Base-by-base conservation (phyloP, 2,888 invertebrate genomes). In the Trilocha varians region DNA sequence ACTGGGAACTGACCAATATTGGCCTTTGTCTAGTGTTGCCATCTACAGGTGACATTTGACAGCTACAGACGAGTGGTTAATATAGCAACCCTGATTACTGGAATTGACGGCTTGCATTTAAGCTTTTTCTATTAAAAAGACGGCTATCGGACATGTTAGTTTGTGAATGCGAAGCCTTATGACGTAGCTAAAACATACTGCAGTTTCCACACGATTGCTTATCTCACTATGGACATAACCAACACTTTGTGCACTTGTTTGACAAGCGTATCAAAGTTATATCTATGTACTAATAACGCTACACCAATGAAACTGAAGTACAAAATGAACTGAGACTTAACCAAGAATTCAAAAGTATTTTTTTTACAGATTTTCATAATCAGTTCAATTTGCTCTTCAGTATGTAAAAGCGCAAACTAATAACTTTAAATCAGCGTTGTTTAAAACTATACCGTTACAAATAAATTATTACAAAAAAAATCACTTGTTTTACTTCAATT, bases 391-490 rank as follows among this genome's bases (percentile, higher is more conserved):
- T 16, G 38, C 38, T 38, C 5, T 15, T 39, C 34, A 14, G 42
- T 38, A 13, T 15, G 14, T 15, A 9, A 14, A 13, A 6, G 17
- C 34, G 18, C 15, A 25, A 37, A 33, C 16, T 25, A 38, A 38
- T 33, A 38, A 50, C 41, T 38, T 36, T 18, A 32, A 38, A 38
- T 5, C 34, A 35, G 25, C 13, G 34, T 34, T 38, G 35, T 15
- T 16, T 53, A 49, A 48, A 70, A 69, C 70, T 70, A 77, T 62
- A 60, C 70, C 65, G 69, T 74, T 76, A 78, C 65, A 73, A 83
- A 83, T 78, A 83, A 83, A 78, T 83, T 80, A 84, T 63, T 63
- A 60, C 48, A 56, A 64, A 76, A 72, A 71, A 76, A 75, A 77
- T 70, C 77, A 75, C 75, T 74, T 66, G 63, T 62, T 60, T 49